Conservation (phyloP, 2,797 vertebrate species). For the Podarcis lilfordi region DNA sequence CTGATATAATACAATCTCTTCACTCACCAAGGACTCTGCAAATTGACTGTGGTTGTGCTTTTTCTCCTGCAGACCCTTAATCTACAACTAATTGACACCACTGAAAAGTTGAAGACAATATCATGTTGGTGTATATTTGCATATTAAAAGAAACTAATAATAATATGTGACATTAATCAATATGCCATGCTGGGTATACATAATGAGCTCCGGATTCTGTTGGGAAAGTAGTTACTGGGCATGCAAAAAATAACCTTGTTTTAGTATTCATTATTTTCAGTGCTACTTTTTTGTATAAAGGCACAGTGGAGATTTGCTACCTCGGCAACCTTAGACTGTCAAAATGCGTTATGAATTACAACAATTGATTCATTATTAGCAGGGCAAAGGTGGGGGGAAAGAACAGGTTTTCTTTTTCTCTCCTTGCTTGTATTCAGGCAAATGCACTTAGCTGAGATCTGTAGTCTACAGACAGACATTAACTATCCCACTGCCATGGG, state of each 20-base stretch:
- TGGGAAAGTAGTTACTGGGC: conserved; percentile 20
- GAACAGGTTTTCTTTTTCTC: neutral
- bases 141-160: neutral
- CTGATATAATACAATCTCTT: neutral
- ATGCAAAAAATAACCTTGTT: conserved; percentile 20
- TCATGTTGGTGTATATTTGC: neutral
- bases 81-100: neutral
- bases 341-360: conserved; percentile 17
- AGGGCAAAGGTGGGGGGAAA: neutral
- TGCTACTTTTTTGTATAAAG: conserved; percentile 18
- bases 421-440: conserved; percentile 16
- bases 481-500: neutral
- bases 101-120: neutral
- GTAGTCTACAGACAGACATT: neutral
- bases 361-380: conserved; percentile 6
- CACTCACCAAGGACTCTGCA: conserved; percentile 9
- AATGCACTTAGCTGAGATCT: neutral
- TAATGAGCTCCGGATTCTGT: neutral
- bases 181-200: neutral
- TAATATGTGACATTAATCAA: neutral
- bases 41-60: neutral
- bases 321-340: conserved; percentile 7
- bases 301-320: neutral
- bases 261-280: conserved; percentile 24
- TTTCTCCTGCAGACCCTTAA: neutral